Percentiles rank a stretch among this genome's conserved stretches.
phyloP scores from a whole-genome alignment of 2,797 vertebrate species.

The Florisuga fusca region DNA sequence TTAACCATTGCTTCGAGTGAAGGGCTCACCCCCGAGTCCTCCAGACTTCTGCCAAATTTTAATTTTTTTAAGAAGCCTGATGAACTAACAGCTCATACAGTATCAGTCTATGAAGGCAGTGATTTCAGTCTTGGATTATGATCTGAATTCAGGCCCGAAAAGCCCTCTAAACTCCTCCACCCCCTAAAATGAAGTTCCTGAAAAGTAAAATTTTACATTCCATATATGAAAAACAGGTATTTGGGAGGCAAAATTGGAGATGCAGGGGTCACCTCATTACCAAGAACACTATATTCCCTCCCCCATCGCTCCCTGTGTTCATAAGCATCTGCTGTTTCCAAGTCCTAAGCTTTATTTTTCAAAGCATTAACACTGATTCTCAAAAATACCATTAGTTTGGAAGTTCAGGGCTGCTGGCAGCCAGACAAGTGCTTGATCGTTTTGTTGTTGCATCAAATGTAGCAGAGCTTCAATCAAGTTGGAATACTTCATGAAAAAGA shows the following conservation, averaged over 20 bases:
- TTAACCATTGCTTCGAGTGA: constrained; percentile 26
- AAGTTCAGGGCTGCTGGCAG: constrained; percentile 13
- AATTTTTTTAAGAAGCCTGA: not conserved
- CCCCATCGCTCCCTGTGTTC: not conserved
- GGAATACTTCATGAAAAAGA: constrained; percentile 12
- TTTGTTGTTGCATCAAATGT: not conserved
- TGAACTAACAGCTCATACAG: not conserved
- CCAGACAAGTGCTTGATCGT: not conserved
- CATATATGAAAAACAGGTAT: not conserved
- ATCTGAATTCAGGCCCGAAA: not conserved
- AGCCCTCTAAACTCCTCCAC: not conserved
- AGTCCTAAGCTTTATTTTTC: not conserved
- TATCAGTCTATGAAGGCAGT: not conserved
- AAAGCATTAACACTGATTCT: not conserved
- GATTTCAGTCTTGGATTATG: not conserved
- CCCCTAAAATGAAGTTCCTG: not conserved
- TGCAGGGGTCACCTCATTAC: not conserved
- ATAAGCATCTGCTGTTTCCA: not conserved
- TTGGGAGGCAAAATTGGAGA: not conserved
- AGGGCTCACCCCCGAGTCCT: not conserved
- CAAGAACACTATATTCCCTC: not conserved
- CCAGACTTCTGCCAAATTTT: not conserved
- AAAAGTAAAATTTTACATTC: not conserved
- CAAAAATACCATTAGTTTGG: not conserved
- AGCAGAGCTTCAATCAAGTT: not conserved